Evolutionary conservation across 92 coral and sea anemone species (phyloP).

Genomic region (Plumapathes pennacea): DNA sequence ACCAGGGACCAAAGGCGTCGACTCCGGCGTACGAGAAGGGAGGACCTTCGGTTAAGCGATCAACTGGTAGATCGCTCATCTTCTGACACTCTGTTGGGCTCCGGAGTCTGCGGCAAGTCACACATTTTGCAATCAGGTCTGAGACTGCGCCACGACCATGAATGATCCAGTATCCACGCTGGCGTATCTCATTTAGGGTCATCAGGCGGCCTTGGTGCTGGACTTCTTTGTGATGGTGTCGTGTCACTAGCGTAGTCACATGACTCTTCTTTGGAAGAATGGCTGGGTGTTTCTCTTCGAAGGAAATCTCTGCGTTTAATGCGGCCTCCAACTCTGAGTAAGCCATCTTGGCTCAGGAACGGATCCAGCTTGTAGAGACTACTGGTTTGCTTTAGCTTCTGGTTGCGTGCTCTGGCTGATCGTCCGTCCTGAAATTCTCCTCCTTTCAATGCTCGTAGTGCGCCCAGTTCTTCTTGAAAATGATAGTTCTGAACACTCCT

Average conservation of each 20-base stretch:
- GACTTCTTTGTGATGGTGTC: conserved; percentile 1
- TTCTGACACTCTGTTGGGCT: conserved; percentile 2
- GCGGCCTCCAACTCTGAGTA: too few relatives aligned
- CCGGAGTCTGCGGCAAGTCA: conserved; percentile 11
- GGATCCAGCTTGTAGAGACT: too few relatives aligned
- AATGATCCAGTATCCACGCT: conserved; percentile 12
- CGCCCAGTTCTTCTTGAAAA: too few relatives aligned
- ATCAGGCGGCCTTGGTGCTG: conserved; percentile 17
- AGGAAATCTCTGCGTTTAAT: too few relatives aligned
- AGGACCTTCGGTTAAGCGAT: conserved; percentile 14
- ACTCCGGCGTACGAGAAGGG: conserved; percentile 35
- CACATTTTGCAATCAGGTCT: neutral
- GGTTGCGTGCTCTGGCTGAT: too few relatives aligned
- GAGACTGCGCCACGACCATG: conserved; percentile 4
- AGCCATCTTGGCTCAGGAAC: too few relatives aligned
- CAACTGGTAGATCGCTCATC: conserved; percentile 27
- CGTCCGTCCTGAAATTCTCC: too few relatives aligned
- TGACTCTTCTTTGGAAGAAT: conserved; percentile 5
- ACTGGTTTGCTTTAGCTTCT: too few relatives aligned
- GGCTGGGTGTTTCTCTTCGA: neutral
- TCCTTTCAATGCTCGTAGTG: too few relatives aligned
- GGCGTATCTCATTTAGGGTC: conserved; percentile 17
- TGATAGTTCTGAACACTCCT: too few relatives aligned
- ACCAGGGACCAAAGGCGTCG: conserved; percentile 39
- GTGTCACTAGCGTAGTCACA: conserved; percentile 4